Evolutionary conservation across 64 coral and sea anemone species (phyloP).

Genomic region (Actinia tenebrosa): DNA sequence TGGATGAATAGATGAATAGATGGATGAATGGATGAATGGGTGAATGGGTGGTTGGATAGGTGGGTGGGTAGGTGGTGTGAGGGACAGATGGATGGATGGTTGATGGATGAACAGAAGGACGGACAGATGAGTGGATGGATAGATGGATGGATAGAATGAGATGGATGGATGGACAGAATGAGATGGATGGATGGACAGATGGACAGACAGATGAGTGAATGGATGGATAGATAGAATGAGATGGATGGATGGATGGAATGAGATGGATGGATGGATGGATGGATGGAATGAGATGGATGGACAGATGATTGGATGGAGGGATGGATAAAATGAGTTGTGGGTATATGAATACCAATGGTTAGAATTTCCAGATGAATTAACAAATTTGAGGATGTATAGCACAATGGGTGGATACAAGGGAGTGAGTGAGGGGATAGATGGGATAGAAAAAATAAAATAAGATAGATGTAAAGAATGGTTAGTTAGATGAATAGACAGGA

Average conservation of each 20-base stretch:
- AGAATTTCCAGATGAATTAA: too few species aligned
- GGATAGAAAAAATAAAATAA: background rate
- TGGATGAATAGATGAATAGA: background rate
- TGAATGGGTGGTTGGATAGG: too few species aligned
- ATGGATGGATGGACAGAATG: background rate
- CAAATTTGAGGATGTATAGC: too few species aligned
- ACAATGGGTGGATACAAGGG: too few species aligned
- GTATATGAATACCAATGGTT: too few species aligned
- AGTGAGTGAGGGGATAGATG: too few species aligned
- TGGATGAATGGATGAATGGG: too few species aligned
- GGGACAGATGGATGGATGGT: too few species aligned
- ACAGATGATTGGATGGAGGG: background rate
- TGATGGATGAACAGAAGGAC: background rate
- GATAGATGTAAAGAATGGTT: background rate
- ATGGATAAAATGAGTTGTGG: background rate
- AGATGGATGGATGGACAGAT: background rate
- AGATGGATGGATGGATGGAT: background rate
- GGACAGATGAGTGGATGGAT: background rate
- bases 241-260: background rate
- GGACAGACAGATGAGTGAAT: background rate
- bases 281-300: background rate
- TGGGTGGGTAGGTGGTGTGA: too few species aligned
- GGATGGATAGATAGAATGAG: background rate
- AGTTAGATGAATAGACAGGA: too few species aligned
- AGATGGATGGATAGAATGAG: background rate